Percentiles rank a stretch among this genome's conserved stretches.
Conservation (phyloP, 2,888 invertebrate species). For the Stenotaenia linearis region DNA sequence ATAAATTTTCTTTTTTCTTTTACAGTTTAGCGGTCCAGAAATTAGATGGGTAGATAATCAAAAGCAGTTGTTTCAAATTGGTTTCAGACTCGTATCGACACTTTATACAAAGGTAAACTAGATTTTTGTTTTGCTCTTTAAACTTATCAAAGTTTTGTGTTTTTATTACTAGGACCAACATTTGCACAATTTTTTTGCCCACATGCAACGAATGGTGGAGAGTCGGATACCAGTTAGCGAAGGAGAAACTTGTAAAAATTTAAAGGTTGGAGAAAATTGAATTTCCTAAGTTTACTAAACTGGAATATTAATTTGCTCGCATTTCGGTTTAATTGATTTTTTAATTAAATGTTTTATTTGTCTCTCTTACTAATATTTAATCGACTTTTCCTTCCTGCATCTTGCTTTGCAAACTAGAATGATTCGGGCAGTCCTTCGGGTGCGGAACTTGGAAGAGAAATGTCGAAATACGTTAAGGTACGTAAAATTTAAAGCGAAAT, state of each 20-base stretch:
- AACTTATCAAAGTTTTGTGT: background rate
- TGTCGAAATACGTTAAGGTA: slow-evolving; percentile 40
- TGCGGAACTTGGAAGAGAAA: slow-evolving; percentile 38
- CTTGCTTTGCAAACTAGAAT: background rate
- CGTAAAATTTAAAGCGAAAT: background rate
- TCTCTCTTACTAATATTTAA: background rate
- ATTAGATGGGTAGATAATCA: slow-evolving; percentile 91
- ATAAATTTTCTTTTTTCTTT: background rate
- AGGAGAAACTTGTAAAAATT: slow-evolving; percentile 65
- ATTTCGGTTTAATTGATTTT: background rate
- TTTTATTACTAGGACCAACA: slow-evolving; percentile 61
- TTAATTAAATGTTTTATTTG: background rate
- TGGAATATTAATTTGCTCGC: background rate
- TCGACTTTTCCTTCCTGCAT: background rate
- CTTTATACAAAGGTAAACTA: slow-evolving; percentile 63
- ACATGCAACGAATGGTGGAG: slow-evolving; percentile 72
- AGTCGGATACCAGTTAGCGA: slow-evolving; percentile 55
- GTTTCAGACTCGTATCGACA: slow-evolving; percentile 79
- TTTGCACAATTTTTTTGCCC: slow-evolving; percentile 78
- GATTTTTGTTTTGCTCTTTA: background rate
- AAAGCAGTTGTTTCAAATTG: slow-evolving; percentile 76
- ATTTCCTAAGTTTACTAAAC: background rate
- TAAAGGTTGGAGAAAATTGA: slow-evolving; percentile 35
- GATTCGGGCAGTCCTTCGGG: slow-evolving; percentile 33
- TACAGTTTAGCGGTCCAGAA: slow-evolving; percentile 73